Conservation (phyloP, 1,140 invertebrate genomes). For the Drosophila mauritiana region DNA sequence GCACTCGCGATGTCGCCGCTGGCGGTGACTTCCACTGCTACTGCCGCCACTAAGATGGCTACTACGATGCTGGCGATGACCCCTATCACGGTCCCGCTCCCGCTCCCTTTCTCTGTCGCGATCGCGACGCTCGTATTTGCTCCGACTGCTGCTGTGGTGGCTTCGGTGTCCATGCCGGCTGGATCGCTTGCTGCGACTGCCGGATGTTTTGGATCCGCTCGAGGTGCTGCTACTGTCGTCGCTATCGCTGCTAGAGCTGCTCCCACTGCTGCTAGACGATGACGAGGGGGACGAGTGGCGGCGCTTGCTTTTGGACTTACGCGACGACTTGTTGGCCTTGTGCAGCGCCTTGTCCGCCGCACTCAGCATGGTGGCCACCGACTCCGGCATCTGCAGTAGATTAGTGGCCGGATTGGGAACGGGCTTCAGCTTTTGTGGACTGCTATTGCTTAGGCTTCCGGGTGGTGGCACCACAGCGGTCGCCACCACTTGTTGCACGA, state of each 20-base stretch:
- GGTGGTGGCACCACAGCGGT: slow-evolving; percentile 12
- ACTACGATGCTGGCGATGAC: slow-evolving; percentile 6
- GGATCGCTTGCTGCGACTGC: slow-evolving; percentile 33
- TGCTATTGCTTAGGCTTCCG: not conserved
- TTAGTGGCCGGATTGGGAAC: slow-evolving; percentile 71
- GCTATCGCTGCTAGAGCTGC: slow-evolving; percentile 44
- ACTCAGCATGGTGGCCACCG: slow-evolving; percentile 58
- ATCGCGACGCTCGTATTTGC: slow-evolving; percentile 37
- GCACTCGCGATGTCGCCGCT: slow-evolving; percentile 33
- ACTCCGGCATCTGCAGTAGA: slow-evolving; percentile 70
- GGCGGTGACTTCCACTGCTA: not conserved
- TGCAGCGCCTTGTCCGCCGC: slow-evolving; percentile 68
- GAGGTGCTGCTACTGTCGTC: slow-evolving; percentile 35
- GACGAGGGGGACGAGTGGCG: slow-evolving; percentile 54
- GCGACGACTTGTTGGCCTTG: slow-evolving; percentile 58
- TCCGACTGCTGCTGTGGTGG: slow-evolving; percentile 28
- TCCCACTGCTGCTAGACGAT: slow-evolving; percentile 48
- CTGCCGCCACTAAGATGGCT: too few species aligned
- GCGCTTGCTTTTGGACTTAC: slow-evolving; percentile 43
- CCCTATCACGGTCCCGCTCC: slow-evolving; percentile 1
- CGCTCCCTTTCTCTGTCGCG: slow-evolving; percentile 27
- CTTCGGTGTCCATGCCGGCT: slow-evolving; percentile 31
- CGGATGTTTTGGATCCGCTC: slow-evolving; percentile 52
- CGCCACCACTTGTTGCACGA: slow-evolving; percentile 61
- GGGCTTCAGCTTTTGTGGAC: slow-evolving; percentile 46